phyloP scores from a whole-genome alignment of 1,140 invertebrate species.

The Megalopta genalis region DNA sequence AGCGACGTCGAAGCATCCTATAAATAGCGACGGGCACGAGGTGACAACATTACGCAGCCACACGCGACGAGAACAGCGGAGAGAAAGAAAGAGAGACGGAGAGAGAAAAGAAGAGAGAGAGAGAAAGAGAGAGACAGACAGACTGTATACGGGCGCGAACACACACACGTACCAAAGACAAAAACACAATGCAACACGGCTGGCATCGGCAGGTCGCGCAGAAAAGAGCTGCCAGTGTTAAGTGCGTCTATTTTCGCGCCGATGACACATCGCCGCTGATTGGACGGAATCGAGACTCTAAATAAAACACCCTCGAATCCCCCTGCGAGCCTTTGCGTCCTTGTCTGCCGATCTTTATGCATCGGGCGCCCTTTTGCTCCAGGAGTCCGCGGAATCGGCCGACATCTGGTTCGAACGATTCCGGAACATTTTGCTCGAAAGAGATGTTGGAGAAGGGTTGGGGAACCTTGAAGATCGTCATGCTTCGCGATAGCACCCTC shows the following conservation, averaged over 20 bases:
- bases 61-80: slow-evolving; percentile 12
- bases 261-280: slow-evolving; percentile 72
- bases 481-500: too few species aligned
- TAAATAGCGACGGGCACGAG: slow-evolving; percentile 66
- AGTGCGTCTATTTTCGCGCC: slow-evolving; percentile 70
- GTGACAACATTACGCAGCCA: slow-evolving; percentile 54
- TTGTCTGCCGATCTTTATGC: slow-evolving; percentile 8
- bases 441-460: too few species aligned
- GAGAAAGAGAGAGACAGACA: too few species aligned
- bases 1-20: slow-evolving; percentile 66
- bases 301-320: slow-evolving; percentile 60
- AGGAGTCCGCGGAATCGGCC: background rate
- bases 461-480: too few species aligned
- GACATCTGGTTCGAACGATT: background rate
- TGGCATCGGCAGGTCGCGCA: slow-evolving; percentile 68
- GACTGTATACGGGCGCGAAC: slow-evolving; percentile 12
- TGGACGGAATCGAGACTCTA: slow-evolving; percentile 64
- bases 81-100: too few species aligned
- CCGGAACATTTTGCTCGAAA: too few species aligned
- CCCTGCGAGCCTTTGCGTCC: background rate
- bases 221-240: slow-evolving; percentile 65
- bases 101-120: too few species aligned
- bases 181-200: slow-evolving; percentile 54
- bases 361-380: background rate
- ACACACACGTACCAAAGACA: slow-evolving; percentile 24